phyloP scores from a whole-genome alignment of 2,113 vertebrate species.

The Pycnonotus jocosus region DNA sequence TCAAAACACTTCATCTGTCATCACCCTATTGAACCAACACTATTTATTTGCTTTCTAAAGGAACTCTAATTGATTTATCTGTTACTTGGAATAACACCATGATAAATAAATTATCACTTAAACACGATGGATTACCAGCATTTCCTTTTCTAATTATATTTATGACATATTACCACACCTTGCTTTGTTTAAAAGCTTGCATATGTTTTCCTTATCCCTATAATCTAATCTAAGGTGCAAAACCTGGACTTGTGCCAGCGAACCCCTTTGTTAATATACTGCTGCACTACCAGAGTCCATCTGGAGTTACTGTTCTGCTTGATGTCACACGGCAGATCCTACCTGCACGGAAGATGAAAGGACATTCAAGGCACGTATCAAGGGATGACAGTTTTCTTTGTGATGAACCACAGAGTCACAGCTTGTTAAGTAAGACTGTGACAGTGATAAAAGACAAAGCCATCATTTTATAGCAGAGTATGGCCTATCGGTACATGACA shows the following conservation, averaged over 20 bases:
- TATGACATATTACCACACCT: constrained; percentile 46
- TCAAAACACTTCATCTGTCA: constrained; percentile 12
- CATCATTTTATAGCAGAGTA: constrained; percentile 69
- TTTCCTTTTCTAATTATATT: constrained; percentile 67
- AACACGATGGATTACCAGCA: constrained; percentile 1
- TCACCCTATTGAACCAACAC: background rate
- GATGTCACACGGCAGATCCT: constrained; percentile 66
- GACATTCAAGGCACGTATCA: constrained; percentile 66
- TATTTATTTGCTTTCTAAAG: constrained; percentile 25
- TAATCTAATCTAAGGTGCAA: constrained; percentile 72
- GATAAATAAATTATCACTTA: constrained; percentile 76
- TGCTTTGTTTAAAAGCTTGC: constrained; percentile 48
- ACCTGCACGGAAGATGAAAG: constrained; percentile 69
- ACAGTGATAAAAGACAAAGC: constrained; percentile 80
- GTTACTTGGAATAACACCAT: constrained; percentile 48
- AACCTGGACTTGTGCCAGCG: constrained; percentile 39
- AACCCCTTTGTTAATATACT: constrained; percentile 30
- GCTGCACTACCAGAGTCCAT: constrained; percentile 20
- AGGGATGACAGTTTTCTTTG: constrained; percentile 74
- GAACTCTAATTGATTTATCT: constrained; percentile 71
- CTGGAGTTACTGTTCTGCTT: constrained; percentile 64
- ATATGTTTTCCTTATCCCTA: constrained; percentile 45
- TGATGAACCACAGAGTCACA: constrained; percentile 80
- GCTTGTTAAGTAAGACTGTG: constrained; percentile 73
- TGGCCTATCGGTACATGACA: constrained; percentile 79